phyloP scores from a whole-genome alignment of 1,140 invertebrate species.

The Drosophila repletoides region DNA sequence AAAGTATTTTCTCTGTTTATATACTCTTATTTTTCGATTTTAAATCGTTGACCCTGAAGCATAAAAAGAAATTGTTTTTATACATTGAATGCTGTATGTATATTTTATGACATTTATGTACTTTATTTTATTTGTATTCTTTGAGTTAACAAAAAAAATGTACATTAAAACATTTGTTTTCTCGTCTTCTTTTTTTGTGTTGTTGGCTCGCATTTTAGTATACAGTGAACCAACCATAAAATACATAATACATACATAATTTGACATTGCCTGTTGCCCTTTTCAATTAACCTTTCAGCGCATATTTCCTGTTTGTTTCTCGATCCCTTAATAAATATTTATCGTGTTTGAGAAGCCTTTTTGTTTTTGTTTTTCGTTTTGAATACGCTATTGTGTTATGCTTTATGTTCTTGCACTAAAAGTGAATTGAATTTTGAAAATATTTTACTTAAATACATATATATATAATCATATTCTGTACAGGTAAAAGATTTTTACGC shows the following conservation, averaged over 20 bases:
- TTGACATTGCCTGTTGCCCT: slow-evolving; percentile 65
- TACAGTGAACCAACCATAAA: slow-evolving; percentile 37
- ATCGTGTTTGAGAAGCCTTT: slow-evolving; percentile 52
- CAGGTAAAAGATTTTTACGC: slow-evolving; percentile 59
- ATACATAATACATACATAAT: slow-evolving; percentile 65
- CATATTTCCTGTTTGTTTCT: slow-evolving; percentile 24
- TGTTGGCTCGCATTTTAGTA: slow-evolving; percentile 22
- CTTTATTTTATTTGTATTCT: slow-evolving; percentile 59
- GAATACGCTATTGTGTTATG: slow-evolving; percentile 14
- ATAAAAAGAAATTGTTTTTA: not conserved
- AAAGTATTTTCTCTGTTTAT: too few relatives aligned
- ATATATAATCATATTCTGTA: slow-evolving; percentile 44
- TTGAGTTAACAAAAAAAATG: slow-evolving; percentile 60
- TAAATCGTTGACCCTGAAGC: not conserved
- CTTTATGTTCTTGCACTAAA: slow-evolving; percentile 37
- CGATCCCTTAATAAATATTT: slow-evolving; percentile 34
- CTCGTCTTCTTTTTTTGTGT: slow-evolving; percentile 1
- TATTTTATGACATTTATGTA: slow-evolving; percentile 56
- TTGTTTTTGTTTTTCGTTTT: too few relatives aligned
- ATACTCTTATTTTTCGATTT: not conserved
- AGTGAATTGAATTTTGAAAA: slow-evolving; percentile 26
- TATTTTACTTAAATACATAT: slow-evolving; percentile 30
- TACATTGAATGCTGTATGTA: slow-evolving; percentile 14
- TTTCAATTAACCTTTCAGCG: slow-evolving; percentile 3
- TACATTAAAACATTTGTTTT: slow-evolving; percentile 65